phyloP scores from a whole-genome alignment of 2,113 vertebrate species.

The Pseudorectes ferrugineus region DNA sequence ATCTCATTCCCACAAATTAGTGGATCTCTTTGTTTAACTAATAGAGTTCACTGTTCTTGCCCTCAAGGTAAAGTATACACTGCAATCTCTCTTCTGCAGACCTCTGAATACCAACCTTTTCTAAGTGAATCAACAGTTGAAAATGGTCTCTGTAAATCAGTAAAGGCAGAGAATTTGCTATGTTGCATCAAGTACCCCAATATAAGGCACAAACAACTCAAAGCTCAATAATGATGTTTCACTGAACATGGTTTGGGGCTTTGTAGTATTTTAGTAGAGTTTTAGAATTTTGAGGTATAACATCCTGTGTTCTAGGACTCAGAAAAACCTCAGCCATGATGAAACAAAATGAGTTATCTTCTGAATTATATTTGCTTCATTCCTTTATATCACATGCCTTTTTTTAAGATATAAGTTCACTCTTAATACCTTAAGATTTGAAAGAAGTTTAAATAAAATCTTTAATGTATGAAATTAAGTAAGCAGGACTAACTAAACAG shows the following conservation, averaged over 20 bases:
- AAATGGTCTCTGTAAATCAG: conserved; percentile 9
- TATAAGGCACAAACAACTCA: not conserved
- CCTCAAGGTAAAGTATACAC: conserved; percentile 69
- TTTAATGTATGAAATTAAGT: not conserved
- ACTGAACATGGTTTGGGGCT: not conserved
- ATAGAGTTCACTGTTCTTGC: conserved; percentile 66
- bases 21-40: conserved; percentile 62
- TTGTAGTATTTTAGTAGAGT: not conserved
- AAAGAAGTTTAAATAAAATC: not conserved
- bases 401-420: not conserved
- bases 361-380: not conserved
- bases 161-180: not conserved
- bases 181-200: not conserved
- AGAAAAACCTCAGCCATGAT: not conserved
- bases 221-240: not conserved
- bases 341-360: not conserved
- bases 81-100: conserved; percentile 47
- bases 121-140: conserved; percentile 1
- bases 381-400: not conserved
- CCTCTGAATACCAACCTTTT: not conserved
- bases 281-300: not conserved
- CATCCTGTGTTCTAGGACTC: not conserved
- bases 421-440: not conserved
- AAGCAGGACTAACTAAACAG: not conserved
- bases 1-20: conserved; percentile 57